Evolutionary conservation across 2,888 invertebrate genomes (phyloP), one percentile per base, ranked within the genome.

Genomic region (Aleiodes leptofemur): DNA sequence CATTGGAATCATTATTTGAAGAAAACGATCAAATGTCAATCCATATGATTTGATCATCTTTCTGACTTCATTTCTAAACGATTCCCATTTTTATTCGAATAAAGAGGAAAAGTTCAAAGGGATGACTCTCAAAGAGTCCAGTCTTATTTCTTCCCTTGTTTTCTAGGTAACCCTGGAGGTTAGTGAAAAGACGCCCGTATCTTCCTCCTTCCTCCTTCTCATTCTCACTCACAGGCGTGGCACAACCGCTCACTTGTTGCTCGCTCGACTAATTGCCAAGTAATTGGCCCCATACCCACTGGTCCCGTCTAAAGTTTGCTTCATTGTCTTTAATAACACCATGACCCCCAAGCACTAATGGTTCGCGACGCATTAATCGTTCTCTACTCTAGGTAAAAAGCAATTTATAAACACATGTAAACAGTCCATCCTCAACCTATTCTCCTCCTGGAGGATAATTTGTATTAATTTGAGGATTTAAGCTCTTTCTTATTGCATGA

Each of bases 281-380:
- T 89, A 89, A 89, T 89, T 89, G 88, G 87, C 86, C 86, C 82
- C 85, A 82, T 86, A 84, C 82, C 84, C 83, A 83, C 82, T 48
- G 51, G 69, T 82, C 83, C 84, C 85, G 86, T 87, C 88, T 87
- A 89, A 88, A 88, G 85, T 88, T 89, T 87, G 87, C 87, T 88
- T 87, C 87, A 88, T 89, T 88, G 88, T 88, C 88, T 89, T 88
- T 87, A 87, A 88, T 89, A 89, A 89, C 87, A 84, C 83, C 86
- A 84, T 87, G 87, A 88, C 86, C 87, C 75, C 75, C 71, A 68
- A 82, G 83, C 84, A 84, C 85, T 87, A 88, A 87, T 86, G 84
- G 84, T 84, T 84, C 85, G 83, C 84, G 84, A 86, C 83, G 83
- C 83, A 83, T 84, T 84, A 81, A 83, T 84, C 82, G 81, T 72